Evolutionary conservation across 2,797 vertebrate genomes (phyloP).

Genomic region (Hydrophis major): DNA sequence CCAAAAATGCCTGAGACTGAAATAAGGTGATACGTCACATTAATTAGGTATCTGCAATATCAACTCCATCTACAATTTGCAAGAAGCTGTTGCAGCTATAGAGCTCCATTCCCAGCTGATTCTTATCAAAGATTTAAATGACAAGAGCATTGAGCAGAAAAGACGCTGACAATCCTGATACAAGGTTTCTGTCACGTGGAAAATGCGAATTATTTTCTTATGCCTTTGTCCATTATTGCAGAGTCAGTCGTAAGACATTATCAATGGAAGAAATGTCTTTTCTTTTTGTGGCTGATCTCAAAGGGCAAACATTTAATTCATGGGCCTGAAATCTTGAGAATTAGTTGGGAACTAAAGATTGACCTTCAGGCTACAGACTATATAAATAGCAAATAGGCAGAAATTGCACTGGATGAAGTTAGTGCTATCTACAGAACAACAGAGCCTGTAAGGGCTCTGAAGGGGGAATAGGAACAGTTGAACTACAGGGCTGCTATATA

Average conservation of each 20-base stretch:
- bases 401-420: background rate
- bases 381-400: background rate
- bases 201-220: background rate
- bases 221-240: slow-evolving; percentile 3
- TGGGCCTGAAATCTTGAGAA: background rate
- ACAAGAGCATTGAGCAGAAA: slow-evolving; percentile 52
- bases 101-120: slow-evolving; percentile 43
- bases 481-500: background rate
- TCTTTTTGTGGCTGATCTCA: background rate
- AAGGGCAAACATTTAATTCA: slow-evolving; percentile 12
- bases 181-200: background rate
- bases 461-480: background rate
- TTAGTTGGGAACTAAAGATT: background rate
- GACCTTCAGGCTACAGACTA: background rate
- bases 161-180: slow-evolving; percentile 28
- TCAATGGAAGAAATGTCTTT: slow-evolving; percentile 11
- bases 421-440: background rate
- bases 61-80: slow-evolving; percentile 42
- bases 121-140: slow-evolving; percentile 49
- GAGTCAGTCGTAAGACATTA: background rate
- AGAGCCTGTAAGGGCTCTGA: background rate
- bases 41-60: slow-evolving; percentile 27
- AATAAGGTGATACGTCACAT: background rate
- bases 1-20: slow-evolving; percentile 15
- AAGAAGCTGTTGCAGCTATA: slow-evolving; percentile 21